phyloP scores from a whole-genome alignment of 1,140 invertebrate species.

The Spodoptera litura region DNA sequence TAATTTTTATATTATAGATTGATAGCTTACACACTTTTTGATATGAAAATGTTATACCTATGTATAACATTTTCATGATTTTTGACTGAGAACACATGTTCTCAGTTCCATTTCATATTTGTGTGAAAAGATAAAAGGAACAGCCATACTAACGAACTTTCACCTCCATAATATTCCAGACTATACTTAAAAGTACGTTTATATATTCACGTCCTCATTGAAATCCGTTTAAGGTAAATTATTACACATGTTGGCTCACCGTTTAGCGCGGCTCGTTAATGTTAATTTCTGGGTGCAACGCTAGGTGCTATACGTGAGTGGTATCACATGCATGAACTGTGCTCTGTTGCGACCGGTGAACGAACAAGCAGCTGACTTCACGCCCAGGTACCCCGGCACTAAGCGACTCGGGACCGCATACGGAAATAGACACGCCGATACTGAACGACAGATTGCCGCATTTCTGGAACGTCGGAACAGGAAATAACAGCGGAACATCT shows the following conservation, averaged over 20 bases:
- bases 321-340: neutral
- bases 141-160: too few relatives aligned
- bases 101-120: too few relatives aligned
- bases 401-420: neutral
- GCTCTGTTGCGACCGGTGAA: neutral
- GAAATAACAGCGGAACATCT: constrained; percentile 11
- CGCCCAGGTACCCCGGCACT: neutral
- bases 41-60: too few relatives aligned
- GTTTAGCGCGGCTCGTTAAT: constrained; percentile 4
- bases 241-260: neutral
- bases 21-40: too few relatives aligned
- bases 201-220: too few relatives aligned
- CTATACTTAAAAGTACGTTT: too few relatives aligned
- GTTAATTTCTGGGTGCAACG: constrained; percentile 15
- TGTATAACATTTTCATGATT: too few relatives aligned
- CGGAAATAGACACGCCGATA: constrained; percentile 18
- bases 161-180: too few relatives aligned
- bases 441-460: neutral
- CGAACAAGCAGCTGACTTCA: neutral
- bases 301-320: neutral
- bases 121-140: too few relatives aligned
- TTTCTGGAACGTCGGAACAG: neutral
- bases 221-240: too few relatives aligned
- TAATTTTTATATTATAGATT: too few relatives aligned
- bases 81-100: too few relatives aligned